These are phyloP conservation scores for Phaedon cochleariae DNA, from an alignment of 2,888 invertebrate genomes.

Conservation along the genomic window DNA sequence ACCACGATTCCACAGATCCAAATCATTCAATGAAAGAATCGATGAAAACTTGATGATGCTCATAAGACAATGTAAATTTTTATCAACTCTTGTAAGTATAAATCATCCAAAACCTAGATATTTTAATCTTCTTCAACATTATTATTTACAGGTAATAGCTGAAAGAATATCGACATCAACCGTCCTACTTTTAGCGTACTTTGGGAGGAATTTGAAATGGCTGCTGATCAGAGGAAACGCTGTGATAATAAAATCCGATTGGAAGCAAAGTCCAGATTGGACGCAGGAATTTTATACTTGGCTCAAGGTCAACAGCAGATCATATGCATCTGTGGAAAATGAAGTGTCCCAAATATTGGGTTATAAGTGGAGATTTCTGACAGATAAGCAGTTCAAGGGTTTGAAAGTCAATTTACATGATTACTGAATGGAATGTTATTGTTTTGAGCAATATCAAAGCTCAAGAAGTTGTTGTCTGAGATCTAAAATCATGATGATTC, in stretches of 20 bases:
- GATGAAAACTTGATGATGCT: conserved; percentile 75
- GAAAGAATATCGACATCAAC: conserved; percentile 83
- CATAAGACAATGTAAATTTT: conserved; percentile 71
- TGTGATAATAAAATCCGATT: conserved; percentile 74
- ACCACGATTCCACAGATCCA: conserved; percentile 72
- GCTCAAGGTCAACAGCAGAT: conserved; percentile 69
- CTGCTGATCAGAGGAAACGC: conserved; percentile 76
- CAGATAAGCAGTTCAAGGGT: conserved; percentile 71
- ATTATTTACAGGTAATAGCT: conserved; percentile 68
- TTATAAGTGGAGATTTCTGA: conserved; percentile 72
- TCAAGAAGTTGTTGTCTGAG: neutral
- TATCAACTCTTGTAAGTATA: conserved; percentile 69
- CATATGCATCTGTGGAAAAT: conserved; percentile 71
- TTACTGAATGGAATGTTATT: conserved; percentile 26
- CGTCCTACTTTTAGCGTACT: conserved; percentile 73
- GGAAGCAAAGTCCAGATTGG: conserved; percentile 75
- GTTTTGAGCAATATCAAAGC: neutral
- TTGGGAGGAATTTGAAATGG: conserved; percentile 69
- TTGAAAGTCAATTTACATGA: conserved; percentile 59
- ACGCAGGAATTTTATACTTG: conserved; percentile 72
- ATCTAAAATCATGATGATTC: too few relatives aligned
- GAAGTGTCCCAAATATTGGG: conserved; percentile 77
- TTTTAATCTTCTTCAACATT: neutral
- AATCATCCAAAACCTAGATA: too few relatives aligned
- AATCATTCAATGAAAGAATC: conserved; percentile 74